phyloP scores from a whole-genome alignment of 2,797 vertebrate genomes.

The Catostomus latipinnis region DNA sequence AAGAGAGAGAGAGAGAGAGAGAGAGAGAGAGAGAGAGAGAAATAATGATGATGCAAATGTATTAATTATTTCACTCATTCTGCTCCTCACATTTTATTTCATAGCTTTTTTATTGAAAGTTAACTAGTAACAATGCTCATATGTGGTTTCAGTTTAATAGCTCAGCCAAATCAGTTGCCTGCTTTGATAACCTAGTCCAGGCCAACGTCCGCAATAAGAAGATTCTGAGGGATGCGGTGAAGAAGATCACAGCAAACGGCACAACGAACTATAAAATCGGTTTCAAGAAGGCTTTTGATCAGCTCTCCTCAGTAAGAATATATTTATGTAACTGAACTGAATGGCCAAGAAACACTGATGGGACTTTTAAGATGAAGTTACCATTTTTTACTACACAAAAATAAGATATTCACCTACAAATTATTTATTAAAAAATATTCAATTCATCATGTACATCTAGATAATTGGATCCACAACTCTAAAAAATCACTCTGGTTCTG shows the following conservation, averaged over 20 bases:
- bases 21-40: too few species aligned
- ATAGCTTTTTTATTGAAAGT: conserved; percentile 1
- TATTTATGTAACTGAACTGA: not conserved
- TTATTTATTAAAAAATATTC: not conserved
- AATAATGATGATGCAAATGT: too few species aligned
- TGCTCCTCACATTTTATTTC: not conserved
- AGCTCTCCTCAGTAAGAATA: conserved; percentile 76
- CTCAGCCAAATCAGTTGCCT: conserved; percentile 85
- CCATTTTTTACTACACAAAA: not conserved
- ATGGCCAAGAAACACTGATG: not conserved
- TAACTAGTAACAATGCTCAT: conserved; percentile 53
- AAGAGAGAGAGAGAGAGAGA: too few species aligned
- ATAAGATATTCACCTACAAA: not conserved
- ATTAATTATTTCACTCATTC: too few species aligned
- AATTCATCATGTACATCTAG: not conserved
- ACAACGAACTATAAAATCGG: conserved; percentile 94
- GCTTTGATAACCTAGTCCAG: conserved; percentile 94
- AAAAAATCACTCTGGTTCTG: too few species aligned
- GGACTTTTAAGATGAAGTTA: not conserved
- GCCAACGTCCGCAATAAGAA: conserved; percentile 97
- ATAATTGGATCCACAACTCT: not conserved
- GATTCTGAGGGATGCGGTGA: conserved; percentile 89
- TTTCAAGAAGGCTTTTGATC: conserved; percentile 91
- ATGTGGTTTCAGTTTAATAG: conserved; percentile 87
- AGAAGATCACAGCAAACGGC: conserved; percentile 89